Evolutionary conservation across 1,140 invertebrate species (phyloP), one percentile per base, ranked within the genome.

Genomic region (Campoletis sonorensis): DNA sequence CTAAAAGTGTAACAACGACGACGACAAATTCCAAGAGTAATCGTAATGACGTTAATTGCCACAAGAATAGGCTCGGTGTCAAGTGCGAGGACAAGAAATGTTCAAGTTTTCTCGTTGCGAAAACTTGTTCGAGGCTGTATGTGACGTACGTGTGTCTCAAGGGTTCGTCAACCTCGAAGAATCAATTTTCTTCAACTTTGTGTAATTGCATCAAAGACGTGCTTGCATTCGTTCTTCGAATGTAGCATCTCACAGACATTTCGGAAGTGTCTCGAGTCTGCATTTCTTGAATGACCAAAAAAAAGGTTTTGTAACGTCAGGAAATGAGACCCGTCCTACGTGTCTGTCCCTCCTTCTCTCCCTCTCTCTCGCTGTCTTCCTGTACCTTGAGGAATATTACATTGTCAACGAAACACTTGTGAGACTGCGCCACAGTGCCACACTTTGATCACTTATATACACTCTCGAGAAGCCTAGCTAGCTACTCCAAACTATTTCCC

Each of bases 391-490:
- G 51, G 51, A 54, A 54, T 54, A 54, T 54, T 54, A 54, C 16
- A 21, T 54, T 54, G n/a, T 54, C 51, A 54, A 54, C 51, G 18
- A 54, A 54, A 54, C 51, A 54, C 51, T 54, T 54, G 51, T 21
- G 51, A 54, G 51, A 54, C 51, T 54, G 51, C 51, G 51, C 51
- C 51, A 54, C 51, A 54, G 51, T 54, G 51, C 51, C 51, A 54
- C 10, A 54, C 51, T 54, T 54, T 54, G 51, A 54, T n/a, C 51
- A 54, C 11, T 51, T 51, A 51, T 51, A 51, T 51, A 51, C 18
- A 21, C 51, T 54, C 51, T 11, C 40, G 16, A 54, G 51, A 54
- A 54, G n/a, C 51, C 40, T 45, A 13, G 51, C 51, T 18, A 18
- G 51, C n/a, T 54, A 5, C 51, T 54, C 51, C 18, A 54, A 54